Percentiles rank a stretch among this genome's conserved stretches.
Conservation (phyloP, 2,113 vertebrate species). For the Hippopotamus amphibius region DNA sequence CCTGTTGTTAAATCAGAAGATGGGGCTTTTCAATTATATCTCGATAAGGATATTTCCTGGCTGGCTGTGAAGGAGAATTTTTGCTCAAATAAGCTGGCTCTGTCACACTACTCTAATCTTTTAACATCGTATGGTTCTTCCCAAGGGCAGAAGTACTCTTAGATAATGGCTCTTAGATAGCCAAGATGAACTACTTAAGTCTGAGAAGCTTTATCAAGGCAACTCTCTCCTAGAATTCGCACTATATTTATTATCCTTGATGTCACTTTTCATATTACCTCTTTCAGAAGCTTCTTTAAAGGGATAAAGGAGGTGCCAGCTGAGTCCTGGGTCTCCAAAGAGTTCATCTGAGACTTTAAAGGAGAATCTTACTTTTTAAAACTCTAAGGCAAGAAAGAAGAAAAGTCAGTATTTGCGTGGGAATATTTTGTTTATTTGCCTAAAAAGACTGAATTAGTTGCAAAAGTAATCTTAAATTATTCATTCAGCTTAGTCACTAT, state of each 20-base stretch:
- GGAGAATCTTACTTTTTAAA: neutral
- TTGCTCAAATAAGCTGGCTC: neutral
- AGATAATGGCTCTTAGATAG: neutral
- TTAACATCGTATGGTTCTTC: neutral
- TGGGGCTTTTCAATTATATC: neutral
- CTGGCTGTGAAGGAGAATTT: neutral
- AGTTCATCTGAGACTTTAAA: neutral
- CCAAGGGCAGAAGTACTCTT: neutral
- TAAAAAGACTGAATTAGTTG: neutral
- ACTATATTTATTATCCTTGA: neutral
- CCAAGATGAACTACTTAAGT: neutral
- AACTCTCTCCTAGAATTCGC: slow-evolving; percentile 9
- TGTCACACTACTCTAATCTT: neutral
- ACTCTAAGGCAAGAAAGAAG: neutral
- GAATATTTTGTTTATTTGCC: slow-evolving; percentile 32
- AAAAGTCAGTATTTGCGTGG: neutral
- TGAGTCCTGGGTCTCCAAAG: neutral
- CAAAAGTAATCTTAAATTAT: slow-evolving; percentile 40
- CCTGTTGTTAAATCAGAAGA: neutral
- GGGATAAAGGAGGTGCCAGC: neutral
- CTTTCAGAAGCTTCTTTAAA: slow-evolving; percentile 7
- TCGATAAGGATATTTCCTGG: neutral
- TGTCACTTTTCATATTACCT: neutral
- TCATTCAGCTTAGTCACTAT: neutral
- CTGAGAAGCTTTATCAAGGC: neutral